Percentiles rank a stretch among this genome's conserved stretches.
Evolutionary conservation across 2,888 invertebrate genomes (phyloP).

Genomic region (Brachypalpus laphriformis): DNA sequence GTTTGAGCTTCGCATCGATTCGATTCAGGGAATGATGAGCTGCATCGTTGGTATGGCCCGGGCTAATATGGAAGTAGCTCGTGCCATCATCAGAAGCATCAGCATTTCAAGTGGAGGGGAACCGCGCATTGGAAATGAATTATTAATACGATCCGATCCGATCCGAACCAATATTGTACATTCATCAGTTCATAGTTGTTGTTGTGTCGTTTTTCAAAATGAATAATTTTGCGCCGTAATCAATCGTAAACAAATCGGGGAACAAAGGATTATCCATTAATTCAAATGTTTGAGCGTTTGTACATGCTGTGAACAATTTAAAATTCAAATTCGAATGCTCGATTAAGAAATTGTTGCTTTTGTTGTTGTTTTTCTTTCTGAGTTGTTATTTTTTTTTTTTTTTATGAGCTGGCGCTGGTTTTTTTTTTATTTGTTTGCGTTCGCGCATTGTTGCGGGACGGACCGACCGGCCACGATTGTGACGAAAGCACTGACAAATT

Average conservation of each 20-base stretch:
- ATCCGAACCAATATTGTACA: background rate
- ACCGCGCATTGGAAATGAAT: constrained; percentile 63
- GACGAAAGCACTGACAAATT: constrained; percentile 70
- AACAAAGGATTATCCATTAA: constrained; percentile 73
- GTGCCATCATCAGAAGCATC: constrained; percentile 27
- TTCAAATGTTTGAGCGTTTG: constrained; percentile 63
- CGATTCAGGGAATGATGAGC: background rate
- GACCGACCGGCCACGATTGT: background rate
- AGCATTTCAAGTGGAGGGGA: background rate
- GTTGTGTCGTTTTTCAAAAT: constrained; percentile 25
- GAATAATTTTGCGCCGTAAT: constrained; percentile 71
- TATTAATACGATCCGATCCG: constrained; percentile 45
- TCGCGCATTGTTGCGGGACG: constrained; percentile 30
- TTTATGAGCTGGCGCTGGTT: constrained; percentile 11
- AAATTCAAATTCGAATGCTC: constrained; percentile 69
- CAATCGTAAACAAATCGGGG: constrained; percentile 71
- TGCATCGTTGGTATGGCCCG: no score
- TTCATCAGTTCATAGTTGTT: constrained; percentile 21
- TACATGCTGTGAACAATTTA: constrained; percentile 72
- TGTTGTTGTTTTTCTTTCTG: constrained; percentile 16
- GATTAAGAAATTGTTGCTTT: constrained; percentile 66
- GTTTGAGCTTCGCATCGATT: constrained; percentile 28
- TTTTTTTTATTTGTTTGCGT: constrained; percentile 36
- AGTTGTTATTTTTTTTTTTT: background rate
- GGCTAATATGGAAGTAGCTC: constrained; percentile 32